A percentile compares a stretch with the other conserved stretches of the same genome.
These are phyloP conservation scores for Meiosimyza decipiens DNA, from an alignment of 2,888 invertebrate species.

Conservation along the genomic window DNA sequence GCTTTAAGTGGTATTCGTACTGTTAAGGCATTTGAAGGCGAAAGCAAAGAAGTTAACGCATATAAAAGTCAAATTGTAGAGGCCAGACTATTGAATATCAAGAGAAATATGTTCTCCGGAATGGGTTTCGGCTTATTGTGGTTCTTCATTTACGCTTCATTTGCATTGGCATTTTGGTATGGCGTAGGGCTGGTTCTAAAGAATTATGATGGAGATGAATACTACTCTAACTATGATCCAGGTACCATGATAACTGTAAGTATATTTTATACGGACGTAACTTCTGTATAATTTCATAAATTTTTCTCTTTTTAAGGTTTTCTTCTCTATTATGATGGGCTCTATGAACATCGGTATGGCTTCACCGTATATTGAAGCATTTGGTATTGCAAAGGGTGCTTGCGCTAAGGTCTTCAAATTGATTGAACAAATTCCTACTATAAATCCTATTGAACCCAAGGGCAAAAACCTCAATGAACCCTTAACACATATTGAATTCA, in stretches of 20 bases:
- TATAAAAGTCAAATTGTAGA: slow-evolving; percentile 73
- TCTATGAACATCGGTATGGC: slow-evolving; percentile 82
- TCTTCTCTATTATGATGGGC: slow-evolving; percentile 67
- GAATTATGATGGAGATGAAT: slow-evolving; percentile 65
- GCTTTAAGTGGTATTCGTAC: slow-evolving; percentile 79
- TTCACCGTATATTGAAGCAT: slow-evolving; percentile 83
- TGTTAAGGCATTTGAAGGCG: slow-evolving; percentile 83
- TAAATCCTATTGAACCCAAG: slow-evolving; percentile 75
- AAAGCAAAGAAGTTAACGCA: slow-evolving; percentile 75
- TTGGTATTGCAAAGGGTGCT: slow-evolving; percentile 83
- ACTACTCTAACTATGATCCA: slow-evolving; percentile 70
- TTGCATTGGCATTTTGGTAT: slow-evolving; percentile 87
- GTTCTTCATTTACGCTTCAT: slow-evolving; percentile 81
- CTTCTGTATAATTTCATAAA: no score
- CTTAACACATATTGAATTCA: slow-evolving; percentile 78
- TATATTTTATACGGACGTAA: no score
- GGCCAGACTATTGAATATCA: slow-evolving; percentile 76
- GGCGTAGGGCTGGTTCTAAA: slow-evolving; percentile 76
- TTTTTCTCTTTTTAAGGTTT: slow-evolving; percentile 50
- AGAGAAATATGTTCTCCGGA: slow-evolving; percentile 76
- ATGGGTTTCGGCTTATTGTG: slow-evolving; percentile 78
- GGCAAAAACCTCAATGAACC: slow-evolving; percentile 72
- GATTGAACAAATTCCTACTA: slow-evolving; percentile 79
- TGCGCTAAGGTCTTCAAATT: slow-evolving; percentile 81
- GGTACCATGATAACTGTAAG: slow-evolving; percentile 78